phyloP scores from a whole-genome alignment of 2,797 vertebrate species.

The Nothura maculosa region DNA sequence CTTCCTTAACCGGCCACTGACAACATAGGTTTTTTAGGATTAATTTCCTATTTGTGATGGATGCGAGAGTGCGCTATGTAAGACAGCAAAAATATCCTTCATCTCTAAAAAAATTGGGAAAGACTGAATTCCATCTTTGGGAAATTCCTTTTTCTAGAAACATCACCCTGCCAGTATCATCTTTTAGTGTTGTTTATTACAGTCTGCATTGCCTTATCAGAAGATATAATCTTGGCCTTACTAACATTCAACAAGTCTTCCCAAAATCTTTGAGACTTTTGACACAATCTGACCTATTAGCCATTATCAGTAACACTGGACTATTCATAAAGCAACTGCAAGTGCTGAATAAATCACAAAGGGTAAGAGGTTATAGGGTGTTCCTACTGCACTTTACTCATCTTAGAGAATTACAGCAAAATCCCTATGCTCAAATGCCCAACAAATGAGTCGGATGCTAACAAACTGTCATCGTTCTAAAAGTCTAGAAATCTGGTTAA shows the following conservation, averaged over 20 bases:
- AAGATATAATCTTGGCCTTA: not conserved
- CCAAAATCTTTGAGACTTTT: not conserved
- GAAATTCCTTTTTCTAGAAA: not conserved
- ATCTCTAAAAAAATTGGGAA: not conserved
- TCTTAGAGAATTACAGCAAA: not conserved
- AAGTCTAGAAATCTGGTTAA: not conserved
- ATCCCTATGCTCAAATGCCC: not conserved
- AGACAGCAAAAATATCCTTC: not conserved
- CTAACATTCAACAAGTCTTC: not conserved
- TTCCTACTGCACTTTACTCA: not conserved
- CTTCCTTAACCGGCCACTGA: not conserved
- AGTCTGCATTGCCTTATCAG: fast-evolving
- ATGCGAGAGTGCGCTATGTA: not conserved
- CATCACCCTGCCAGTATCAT: not conserved
- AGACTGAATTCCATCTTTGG: not conserved
- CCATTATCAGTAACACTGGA: not conserved
- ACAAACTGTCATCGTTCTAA: not conserved
- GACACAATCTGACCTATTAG: not conserved
- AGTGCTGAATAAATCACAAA: not conserved
- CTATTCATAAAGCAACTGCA: not conserved
- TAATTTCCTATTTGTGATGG: not conserved
- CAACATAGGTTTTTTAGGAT: no score
- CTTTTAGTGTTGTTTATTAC: not conserved
- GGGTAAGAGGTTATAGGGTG: not conserved
- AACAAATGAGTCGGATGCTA: not conserved